A percentile compares a stretch with the other conserved stretches of the same genome.
Evolutionary conservation across 2,113 vertebrate genomes (phyloP).

Genomic region (Erpornis zantholeuca): DNA sequence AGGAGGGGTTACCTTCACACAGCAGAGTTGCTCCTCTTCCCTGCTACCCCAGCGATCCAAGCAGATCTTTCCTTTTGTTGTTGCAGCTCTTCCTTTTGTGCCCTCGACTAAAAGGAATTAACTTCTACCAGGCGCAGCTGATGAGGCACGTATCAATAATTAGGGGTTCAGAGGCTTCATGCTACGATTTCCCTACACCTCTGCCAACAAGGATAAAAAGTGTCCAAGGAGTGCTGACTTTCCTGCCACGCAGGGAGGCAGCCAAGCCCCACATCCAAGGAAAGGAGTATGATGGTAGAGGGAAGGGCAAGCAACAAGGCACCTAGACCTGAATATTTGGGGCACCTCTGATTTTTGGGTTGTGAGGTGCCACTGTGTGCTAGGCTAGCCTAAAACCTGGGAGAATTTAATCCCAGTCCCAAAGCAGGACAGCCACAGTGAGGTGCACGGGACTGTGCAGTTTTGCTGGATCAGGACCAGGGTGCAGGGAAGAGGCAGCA

Average conservation of each 20-base stretch:
- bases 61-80: neutral
- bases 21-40: neutral
- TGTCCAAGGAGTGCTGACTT: neutral
- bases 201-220: neutral
- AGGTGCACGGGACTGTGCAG: fast-evolving
- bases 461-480: neutral
- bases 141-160: neutral
- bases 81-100: neutral
- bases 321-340: neutral
- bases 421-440: neutral
- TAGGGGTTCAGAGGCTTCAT: neutral
- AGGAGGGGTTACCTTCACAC: neutral
- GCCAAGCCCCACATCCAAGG: neutral
- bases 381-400: neutral
- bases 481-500: neutral
- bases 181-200: neutral
- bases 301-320: neutral
- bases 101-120: neutral
- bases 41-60: neutral
- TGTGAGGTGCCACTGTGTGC: neutral
- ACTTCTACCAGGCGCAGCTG: neutral
- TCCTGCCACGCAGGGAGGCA: neutral
- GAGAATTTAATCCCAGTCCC: neutral
- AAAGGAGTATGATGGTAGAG: neutral
- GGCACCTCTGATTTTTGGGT: neutral